Evolutionary conservation across 2,797 vertebrate genomes (phyloP).

Genomic region (Leucoraja ocellata): DNA sequence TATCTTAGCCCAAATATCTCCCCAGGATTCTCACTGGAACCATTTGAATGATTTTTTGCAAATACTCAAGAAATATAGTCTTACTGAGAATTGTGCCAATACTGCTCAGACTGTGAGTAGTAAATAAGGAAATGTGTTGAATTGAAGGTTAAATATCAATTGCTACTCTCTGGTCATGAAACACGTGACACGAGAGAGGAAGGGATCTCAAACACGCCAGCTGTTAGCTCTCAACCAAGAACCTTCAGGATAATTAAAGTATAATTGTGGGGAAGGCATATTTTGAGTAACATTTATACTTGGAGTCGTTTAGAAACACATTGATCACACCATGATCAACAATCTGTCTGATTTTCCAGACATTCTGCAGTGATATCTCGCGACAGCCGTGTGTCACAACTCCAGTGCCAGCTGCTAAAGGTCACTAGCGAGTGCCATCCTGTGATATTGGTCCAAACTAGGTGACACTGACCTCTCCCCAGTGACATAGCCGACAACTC

Average conservation of each 20-base stretch:
- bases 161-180: not conserved
- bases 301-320: not conserved
- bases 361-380: not conserved
- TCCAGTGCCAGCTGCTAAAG: not conserved
- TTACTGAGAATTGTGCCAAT: not conserved
- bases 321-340: not conserved
- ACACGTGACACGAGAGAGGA: not conserved
- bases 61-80: not conserved
- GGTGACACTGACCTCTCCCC: not conserved
- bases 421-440: not conserved
- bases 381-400: not conserved
- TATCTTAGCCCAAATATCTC: not conserved
- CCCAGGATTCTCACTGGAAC: not conserved
- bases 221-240: not conserved
- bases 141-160: not conserved
- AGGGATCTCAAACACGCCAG: not conserved
- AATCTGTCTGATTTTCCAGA: conserved; percentile 13
- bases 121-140: not conserved
- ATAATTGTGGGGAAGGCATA: not conserved
- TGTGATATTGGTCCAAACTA: not conserved
- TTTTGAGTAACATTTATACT: not conserved
- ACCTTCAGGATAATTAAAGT: not conserved
- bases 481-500: not conserved
- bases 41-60: not conserved
- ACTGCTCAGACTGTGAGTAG: not conserved